Conservation (phyloP, 2,888 invertebrate genomes). For the Tachystola acroxantha region DNA sequence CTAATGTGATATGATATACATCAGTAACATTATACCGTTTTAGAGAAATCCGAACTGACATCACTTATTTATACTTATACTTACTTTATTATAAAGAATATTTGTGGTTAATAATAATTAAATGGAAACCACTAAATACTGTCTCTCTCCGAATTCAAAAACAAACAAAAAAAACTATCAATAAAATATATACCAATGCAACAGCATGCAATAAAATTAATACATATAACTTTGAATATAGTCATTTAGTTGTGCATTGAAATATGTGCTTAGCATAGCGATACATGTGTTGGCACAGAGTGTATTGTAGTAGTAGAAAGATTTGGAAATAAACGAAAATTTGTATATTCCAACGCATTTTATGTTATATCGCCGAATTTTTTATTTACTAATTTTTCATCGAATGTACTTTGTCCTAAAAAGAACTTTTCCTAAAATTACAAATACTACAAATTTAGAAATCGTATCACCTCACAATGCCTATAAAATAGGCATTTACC, state of each 20-base stretch:
- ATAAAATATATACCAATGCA: conserved; percentile 67
- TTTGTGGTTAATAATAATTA: too few species aligned
- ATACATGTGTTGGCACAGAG: conserved; percentile 46
- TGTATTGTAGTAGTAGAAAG: neutral
- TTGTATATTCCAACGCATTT: too few species aligned
- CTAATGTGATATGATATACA: too few species aligned
- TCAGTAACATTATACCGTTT: too few species aligned
- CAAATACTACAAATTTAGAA: conserved; percentile 19
- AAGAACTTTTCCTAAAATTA: neutral
- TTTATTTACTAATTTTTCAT: neutral
- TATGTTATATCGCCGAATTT: too few species aligned
- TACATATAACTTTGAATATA: conserved; percentile 52
- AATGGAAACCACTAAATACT: too few species aligned
- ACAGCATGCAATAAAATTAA: conserved; percentile 72
- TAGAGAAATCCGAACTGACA: too few species aligned
- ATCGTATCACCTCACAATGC: conserved; percentile 54
- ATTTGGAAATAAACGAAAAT: too few species aligned
- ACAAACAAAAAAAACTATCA: conserved; percentile 42
- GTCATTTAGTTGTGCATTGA: conserved; percentile 52
- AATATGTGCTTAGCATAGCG: conserved; percentile 46
- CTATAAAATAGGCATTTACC: neutral
- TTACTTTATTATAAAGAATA: too few species aligned
- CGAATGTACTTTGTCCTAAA: neutral
- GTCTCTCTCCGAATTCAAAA: neutral
- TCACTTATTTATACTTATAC: too few species aligned